phyloP scores from a whole-genome alignment of 2,888 invertebrate species.

The Xylocampa areola region DNA sequence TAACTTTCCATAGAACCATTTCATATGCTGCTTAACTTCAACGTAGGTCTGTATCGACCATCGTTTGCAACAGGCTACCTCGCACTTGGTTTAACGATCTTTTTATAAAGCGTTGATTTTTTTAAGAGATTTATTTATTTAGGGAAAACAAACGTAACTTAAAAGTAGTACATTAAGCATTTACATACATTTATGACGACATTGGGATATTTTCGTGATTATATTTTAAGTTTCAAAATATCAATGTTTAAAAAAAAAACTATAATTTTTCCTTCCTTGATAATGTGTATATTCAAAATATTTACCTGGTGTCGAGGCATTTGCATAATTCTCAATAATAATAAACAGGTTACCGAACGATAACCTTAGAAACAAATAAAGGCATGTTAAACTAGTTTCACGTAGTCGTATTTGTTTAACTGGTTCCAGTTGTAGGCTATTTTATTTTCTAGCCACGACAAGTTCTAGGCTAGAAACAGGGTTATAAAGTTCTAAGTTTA shows the following conservation, averaged over 20 bases:
- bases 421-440: constrained; percentile 19
- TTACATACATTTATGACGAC: constrained; percentile 1
- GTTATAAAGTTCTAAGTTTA: background rate
- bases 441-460: constrained; percentile 1
- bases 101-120: too few species aligned
- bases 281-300: constrained; percentile 6
- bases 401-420: constrained; percentile 13
- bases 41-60: too few species aligned
- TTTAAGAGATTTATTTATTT: too few species aligned
- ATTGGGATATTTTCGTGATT: background rate
- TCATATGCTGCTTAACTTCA: too few species aligned
- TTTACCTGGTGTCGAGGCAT: constrained; percentile 18
- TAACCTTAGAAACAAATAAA: constrained; percentile 10
- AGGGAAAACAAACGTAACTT: too few species aligned
- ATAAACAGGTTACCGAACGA: constrained; percentile 20
- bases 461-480: constrained; percentile 6
- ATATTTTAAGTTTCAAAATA: background rate
- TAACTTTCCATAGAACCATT: too few species aligned
- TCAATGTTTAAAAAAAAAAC: background rate
- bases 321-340: constrained; percentile 1
- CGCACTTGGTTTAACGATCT: too few species aligned
- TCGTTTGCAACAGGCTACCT: too few species aligned
- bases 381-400: constrained; percentile 19
- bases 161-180: too few species aligned
- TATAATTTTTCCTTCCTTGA: constrained; percentile 17